A percentile compares a stretch with the other conserved stretches of the same genome.
phyloP scores from a whole-genome alignment of 2,888 invertebrate species.

The Melinaea marsaeus region DNA sequence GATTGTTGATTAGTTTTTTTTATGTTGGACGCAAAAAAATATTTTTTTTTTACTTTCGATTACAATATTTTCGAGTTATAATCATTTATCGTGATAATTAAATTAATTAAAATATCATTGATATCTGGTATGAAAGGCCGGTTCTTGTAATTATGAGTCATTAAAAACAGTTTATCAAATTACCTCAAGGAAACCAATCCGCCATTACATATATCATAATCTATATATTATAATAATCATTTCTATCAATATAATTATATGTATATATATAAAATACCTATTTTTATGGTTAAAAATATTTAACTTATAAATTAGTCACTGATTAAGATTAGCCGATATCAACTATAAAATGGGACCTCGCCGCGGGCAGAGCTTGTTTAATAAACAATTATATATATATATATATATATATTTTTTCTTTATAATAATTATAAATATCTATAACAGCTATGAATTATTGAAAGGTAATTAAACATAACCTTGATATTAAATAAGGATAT shows the following conservation, averaged over 20 bases:
- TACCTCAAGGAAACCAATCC: constrained; percentile 50
- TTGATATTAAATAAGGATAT: constrained; percentile 36
- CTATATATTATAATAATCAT: no score
- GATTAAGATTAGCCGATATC: no score
- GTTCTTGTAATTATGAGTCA: constrained; percentile 51
- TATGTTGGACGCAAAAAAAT: no score
- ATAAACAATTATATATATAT: constrained; percentile 23
- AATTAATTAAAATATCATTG: constrained; percentile 8
- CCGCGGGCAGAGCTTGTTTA: background rate
- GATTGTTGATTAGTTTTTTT: no score
- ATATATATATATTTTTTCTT: constrained; percentile 16
- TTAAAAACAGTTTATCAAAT: constrained; percentile 47
- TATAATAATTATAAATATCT: constrained; percentile 32
- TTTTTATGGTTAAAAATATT: no score
- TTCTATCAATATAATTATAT: constrained; percentile 5
- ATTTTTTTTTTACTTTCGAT: no score
- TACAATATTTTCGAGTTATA: no score
- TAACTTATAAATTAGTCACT: no score
- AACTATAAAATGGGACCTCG: background rate
- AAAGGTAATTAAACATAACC: constrained; percentile 35
- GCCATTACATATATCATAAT: constrained; percentile 8
- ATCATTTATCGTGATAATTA: background rate
- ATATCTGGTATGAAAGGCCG: constrained; percentile 20
- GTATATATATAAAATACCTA: no score
- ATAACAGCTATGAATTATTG: constrained; percentile 35